Base-by-base conservation (phyloP, 2,797 vertebrate species). In the Syngnathus acus region DNA sequence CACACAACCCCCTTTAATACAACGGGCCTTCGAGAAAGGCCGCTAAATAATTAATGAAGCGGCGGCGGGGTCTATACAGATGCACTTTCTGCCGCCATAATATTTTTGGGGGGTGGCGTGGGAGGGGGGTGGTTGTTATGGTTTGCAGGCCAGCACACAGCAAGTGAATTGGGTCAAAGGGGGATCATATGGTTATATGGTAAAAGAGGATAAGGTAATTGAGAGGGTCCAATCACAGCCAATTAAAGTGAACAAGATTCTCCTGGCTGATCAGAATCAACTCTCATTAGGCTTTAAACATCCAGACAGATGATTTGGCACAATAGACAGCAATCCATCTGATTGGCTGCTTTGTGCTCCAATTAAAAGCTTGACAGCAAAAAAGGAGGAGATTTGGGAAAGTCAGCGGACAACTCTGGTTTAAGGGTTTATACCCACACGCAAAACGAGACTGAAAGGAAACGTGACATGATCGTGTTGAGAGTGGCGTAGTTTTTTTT, bases 21-120 rank as follows among this genome's bases (percentile, higher is more conserved):
- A 87, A 87, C 85, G 76, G 80, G 80, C 76, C 78, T 72, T 65
- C 76, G 77, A 61, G 82, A 84, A 80, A 84, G 72, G 75, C 67
- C 68, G 83, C 80, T 88, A 86, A 90, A 90, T 90, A 88, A 88
- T 90, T 78, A 87, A 90, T 86, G 85, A 87, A 85, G 74, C 72
- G 70, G 69, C 82, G 78, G 82, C 81, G 84, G 78, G 78, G 83
- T 70, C 87, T 88, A 86, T 86, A 84, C 86, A 87, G 88, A 88
- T 80, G 78, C 81, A 78, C 72, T 75, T 80, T 76, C 77, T 74
- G 68, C 69, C 84, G 69, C 77, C 78, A 79, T 78, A 84, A 87
- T 77, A 73, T 78, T 70, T 78, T 70, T 74, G 19, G 26, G n/a
- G 14, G 40, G 17, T n/a, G 39, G 3, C 2, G 73, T 78, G 72